Evolutionary conservation across 2,797 vertebrate species (phyloP).

Genomic region (Arremon brunneinucha): DNA sequence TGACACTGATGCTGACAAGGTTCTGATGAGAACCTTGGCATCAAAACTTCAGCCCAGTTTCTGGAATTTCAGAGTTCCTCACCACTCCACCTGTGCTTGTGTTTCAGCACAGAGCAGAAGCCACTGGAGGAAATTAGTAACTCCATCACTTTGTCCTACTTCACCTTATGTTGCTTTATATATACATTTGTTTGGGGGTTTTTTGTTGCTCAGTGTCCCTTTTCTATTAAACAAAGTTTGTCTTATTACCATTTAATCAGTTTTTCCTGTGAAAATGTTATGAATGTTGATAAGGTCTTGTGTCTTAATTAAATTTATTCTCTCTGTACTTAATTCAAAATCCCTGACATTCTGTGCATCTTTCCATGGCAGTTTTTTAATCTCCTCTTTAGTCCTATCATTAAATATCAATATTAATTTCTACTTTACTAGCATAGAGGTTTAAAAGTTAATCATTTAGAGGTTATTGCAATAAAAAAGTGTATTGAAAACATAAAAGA

Average conservation of each 20-base stretch:
- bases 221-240: background rate
- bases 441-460: background rate
- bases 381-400: background rate
- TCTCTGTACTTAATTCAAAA: background rate
- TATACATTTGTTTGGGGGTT: background rate
- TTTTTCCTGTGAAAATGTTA: background rate
- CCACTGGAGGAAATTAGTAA: background rate
- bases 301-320: background rate
- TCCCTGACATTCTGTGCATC: background rate
- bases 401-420: background rate
- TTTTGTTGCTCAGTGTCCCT: background rate
- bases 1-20: background rate
- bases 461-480: background rate
- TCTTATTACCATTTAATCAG: background rate
- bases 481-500: background rate
- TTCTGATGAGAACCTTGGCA: background rate
- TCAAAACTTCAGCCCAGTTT: background rate
- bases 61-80: background rate
- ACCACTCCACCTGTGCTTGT: fast-evolving
- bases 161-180: background rate
- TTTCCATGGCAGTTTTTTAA: background rate
- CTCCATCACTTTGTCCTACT: background rate
- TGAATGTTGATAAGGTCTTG: background rate
- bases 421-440: background rate
- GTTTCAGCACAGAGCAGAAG: background rate